Evolutionary conservation across 2,888 invertebrate genomes (phyloP), one percentile per base, ranked within the genome.

Genomic region (Orchestes rusci): DNA sequence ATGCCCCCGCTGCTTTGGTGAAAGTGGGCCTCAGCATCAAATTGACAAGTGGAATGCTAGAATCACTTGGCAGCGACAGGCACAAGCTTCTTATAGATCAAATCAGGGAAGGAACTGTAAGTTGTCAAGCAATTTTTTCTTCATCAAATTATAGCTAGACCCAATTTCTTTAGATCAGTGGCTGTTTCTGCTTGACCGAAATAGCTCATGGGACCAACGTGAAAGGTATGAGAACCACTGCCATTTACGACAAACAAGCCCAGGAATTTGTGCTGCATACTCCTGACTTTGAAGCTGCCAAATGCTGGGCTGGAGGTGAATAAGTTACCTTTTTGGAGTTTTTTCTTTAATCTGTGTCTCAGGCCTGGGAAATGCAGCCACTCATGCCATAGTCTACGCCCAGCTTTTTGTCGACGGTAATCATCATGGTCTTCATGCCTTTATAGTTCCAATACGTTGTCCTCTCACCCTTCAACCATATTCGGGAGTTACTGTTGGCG

Each of bases 201-300:
- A 78, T 94, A 4, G 79, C 85, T 0, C 94, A 95, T 64, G 94
- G 94, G 0, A 89, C 89, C 15, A 93, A 94, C 64, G 86, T 89
- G 0, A 83, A 84, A 59, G 84, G 82, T 3, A 85, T 93, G 84
- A 74, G 83, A 56, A 92, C 92, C 0, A 82, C 79, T 0, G 93
- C 92, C 0, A 87, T 81, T 0, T 93, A 84, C 65, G 78, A 88
- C 59, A 75, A 80, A 0, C 72, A 74, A 43, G 82, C 76, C 4
- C 74, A 80, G 65, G 79, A 80, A 61, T 76, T 91, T 71, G 66
- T 91, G 59, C 73, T 88, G 58, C 72, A 84, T 63, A 74, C 84
- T 42, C 81, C 92, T 49, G 73, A 79, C 72, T 74, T 91, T 71
- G 80, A 89, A 71, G 80, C 90, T 52, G 78, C 79, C 52, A 76